Base-by-base conservation (phyloP, 2,888 invertebrate species). In the Drosophila pseudotalamancana region DNA sequence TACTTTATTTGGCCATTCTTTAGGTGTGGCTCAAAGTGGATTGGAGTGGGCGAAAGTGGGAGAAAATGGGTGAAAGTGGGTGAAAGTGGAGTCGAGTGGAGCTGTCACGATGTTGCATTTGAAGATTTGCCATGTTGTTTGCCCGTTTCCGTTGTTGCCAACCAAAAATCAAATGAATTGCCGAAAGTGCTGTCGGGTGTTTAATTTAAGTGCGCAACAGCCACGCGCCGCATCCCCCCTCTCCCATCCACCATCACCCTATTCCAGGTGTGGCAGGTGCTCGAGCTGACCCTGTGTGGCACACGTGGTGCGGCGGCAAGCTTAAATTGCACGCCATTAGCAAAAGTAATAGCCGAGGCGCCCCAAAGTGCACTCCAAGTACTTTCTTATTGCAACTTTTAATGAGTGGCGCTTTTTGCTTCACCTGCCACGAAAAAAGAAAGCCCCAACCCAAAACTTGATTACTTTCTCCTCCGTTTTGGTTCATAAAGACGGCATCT, bases 341-440 rank as follows among this genome's bases (percentile, higher is more conserved):
- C 64, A 81, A 55, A 78, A 81, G 84, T 81, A 81, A 81, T 81
- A 80, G 84, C 76, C 81, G 73, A 81, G 76, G 66, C 78, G 81
- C 78, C 75, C 78, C 63, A 54, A 57, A 81, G 81, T 81, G 81
- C 84, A 84, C 68, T 67, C 61, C 70, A 66, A 79, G 70, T 78
- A 73, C 62, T 78, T 78, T 78, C 73, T 76, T 78, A 72, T 73
- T 65, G 70, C 76, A 78, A 67, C 73, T 63, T 78, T 79, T 78
- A 78, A 78, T 78, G 77, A 72, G 61, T 72, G 50, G 62, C 69
- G 68, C 71, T 50, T 50, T 45, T 54, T 62, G 64, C 69, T 43
- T 54, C 42, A 54, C 40, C 55, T 61, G 51, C 71, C 55, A 65
- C 72, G 42, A 59, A 62, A 77, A 65, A 63, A 68, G 71, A 73